phyloP scores from a whole-genome alignment of 2,797 vertebrate species.

The Cryptoblepharus egeriae region DNA sequence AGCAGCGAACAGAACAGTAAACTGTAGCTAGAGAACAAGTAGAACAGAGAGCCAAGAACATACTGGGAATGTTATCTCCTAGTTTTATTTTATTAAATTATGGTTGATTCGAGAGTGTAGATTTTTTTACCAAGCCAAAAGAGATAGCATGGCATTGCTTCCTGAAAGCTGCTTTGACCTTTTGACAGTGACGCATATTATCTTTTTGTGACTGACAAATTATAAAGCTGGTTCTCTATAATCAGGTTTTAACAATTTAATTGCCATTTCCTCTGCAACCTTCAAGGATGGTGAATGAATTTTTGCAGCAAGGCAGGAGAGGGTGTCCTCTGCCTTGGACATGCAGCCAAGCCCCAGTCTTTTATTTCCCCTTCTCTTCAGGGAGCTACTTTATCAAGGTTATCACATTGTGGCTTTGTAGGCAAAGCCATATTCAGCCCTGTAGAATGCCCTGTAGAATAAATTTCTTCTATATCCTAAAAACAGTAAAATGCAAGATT shows the following conservation, averaged over 20 bases:
- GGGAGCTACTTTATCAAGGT: too few relatives aligned
- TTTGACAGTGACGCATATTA: neutral
- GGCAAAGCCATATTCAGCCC: too few relatives aligned
- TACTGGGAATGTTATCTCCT: neutral
- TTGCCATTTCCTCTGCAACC: too few relatives aligned
- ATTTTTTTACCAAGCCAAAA: neutral
- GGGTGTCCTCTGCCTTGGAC: too few relatives aligned
- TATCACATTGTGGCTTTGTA: too few relatives aligned
- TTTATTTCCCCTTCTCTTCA: too few relatives aligned
- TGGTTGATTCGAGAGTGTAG: neutral
- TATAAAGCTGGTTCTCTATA: neutral
- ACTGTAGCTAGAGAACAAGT: neutral
- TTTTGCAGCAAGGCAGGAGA: too few relatives aligned
- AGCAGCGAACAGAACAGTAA: conserved; percentile 26
- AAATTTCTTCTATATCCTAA: neutral
- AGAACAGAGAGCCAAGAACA: conserved; percentile 39
- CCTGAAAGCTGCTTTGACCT: neutral
- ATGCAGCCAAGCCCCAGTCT: too few relatives aligned
- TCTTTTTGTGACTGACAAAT: neutral
- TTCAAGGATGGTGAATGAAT: too few relatives aligned
- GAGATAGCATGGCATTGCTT: neutral
- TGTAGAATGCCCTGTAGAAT: neutral
- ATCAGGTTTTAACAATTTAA: too few relatives aligned
- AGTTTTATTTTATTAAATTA: conserved; percentile 19
- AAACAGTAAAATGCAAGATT: conserved; percentile 4